Evolutionary conservation across 2,113 vertebrate genomes (phyloP), one percentile per base, ranked within the genome.

Genomic region (Petrocephalus zakoni): DNA sequence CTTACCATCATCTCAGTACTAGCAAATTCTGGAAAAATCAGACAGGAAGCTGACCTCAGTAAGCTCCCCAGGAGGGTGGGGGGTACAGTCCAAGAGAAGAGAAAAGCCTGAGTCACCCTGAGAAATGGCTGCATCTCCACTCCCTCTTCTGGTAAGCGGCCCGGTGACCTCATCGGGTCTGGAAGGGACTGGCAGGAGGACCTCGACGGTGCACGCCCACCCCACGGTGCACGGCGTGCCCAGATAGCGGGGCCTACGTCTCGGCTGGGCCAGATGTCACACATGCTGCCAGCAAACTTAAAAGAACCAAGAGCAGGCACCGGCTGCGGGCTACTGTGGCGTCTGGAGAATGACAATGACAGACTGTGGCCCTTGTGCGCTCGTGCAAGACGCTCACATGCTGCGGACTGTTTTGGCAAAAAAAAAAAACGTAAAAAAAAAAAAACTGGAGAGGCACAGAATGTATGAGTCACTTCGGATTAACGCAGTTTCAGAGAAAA

Each of bases 71-170:
- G 17, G 72, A 78, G 72, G 15, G 13, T 34, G 72, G 15, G 13
- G 72, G 17, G 72, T 17, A 42, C 29, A 42, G 15, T 37, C 13
- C 72, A 78, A 83, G 46, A 22, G 37, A 9, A 10, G 19, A 83
- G 81, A 83, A 83, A 49, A 22, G 81, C 42, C 81, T 83, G 81
- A 83, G 81, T 83, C 81, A 83, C 81, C 37, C 81, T 46, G 81
- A 83, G 19, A 37, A 46, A 78, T 19, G 15, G 17, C 72, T 78
- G 42, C 81, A 83, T 83, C 37, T 47, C 81, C 81, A 46, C 81
- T 83, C 81, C 81, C 81, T 49, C 37, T 83, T 83, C 81, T 83
- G 81, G 81, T 49, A 49, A 83, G 81, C 46, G 10, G 46, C 46
- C 46, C 81, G 11, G 42, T 83, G 81, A 83, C 81, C 81, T 83